Evolutionary conservation across 2,113 vertebrate species (phyloP), one percentile per base, ranked within the genome.

Genomic region (Oreochromis aureus): DNA sequence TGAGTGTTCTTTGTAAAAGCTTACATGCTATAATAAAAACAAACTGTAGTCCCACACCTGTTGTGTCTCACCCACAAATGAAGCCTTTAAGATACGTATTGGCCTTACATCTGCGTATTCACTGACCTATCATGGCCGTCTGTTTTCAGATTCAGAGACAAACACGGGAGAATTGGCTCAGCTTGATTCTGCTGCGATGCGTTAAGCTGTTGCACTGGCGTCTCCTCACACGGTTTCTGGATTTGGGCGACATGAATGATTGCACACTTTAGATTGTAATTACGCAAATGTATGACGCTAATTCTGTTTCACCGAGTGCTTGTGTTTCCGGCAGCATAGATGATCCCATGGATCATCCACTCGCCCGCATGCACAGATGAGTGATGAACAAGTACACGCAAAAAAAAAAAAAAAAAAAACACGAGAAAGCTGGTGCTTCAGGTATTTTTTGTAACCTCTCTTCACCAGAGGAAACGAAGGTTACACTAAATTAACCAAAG

Each of bases 241-340:
- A 93, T 93, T 91, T 93, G 51, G 84, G 81, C 30, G 66, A 69
- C 87, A 90, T 81, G 88, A 89, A 59, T 86, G 87, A 83, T 51
- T 80, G 89, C 83, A 82, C 90, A 54, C 82, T 76, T 41, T 46
- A 53, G 27, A 79, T 81, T 86, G 87, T 90, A 86, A 93, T 94
- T 90, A 93, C 54, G 53, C 83, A 92, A 90, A 94, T 91, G 80
- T 44, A 66, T 54, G 56, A 66, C 44, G 71, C 53, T 90, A 84
- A 90, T 90, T 93, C 71, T 46, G 18, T 89, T 78, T 80, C 44
- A 10, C 6, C 39, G 19, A 82, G 61, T 54, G 87, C 54, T 51
- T 82, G 61, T 48, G 39, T 59, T 80, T 53, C 51, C 81, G 39
- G 18, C 4, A 4, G 36, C 79, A 41, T 5, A 6, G 66, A 86